Evolutionary conservation across 2,113 vertebrate species (phyloP), one percentile per base, ranked within the genome.

Genomic region (Cathartes aura): DNA sequence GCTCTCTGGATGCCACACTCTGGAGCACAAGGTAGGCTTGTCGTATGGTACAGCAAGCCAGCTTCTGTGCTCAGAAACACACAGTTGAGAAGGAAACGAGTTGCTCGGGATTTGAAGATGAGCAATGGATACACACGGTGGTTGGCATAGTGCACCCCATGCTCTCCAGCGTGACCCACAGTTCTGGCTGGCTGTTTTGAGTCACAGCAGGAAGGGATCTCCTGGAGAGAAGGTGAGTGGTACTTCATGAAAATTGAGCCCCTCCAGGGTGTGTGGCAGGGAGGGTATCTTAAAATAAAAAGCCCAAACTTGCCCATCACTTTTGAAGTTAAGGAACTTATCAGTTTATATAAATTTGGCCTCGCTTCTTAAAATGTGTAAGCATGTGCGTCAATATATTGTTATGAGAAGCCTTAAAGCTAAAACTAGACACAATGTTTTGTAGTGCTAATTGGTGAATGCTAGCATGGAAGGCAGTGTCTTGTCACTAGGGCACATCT

Each of bases 321-420:
- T 89, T 97, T 83, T 92, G 83, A 96, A 95, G 85, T 68, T 72
- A 27, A 74, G n/a, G 17, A 36, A 29, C 47, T 82, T 63, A 55
- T 93, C 14, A 68, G 32, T 62, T 84, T 72, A n/a, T 48, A 45
- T 68, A 83, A 68, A 92, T 87, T 95, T 84, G 36, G 11, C 70
- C 45, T 13, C 15, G 23, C 58, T 91, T 74, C n/a, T 91, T 84
- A 72, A 74, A 81, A 70, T 32, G 15, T 66, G 34, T 84, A 50
- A 79, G 27, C 18, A 32, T 92, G n/a, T 93, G 16, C 32, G 42
- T 96, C 87, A 59, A 50, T 67, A 12, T 1, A 9, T 32, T 55
- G 47, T 91, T 74, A 36, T 3, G 15, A 76, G 87, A 89, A 72
- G 30, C 62, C 89, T 94, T 82, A 59, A 82, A 85, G 84, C 68